phyloP scores from a whole-genome alignment of 2,113 vertebrate genomes.

The Parotia lawesii region DNA sequence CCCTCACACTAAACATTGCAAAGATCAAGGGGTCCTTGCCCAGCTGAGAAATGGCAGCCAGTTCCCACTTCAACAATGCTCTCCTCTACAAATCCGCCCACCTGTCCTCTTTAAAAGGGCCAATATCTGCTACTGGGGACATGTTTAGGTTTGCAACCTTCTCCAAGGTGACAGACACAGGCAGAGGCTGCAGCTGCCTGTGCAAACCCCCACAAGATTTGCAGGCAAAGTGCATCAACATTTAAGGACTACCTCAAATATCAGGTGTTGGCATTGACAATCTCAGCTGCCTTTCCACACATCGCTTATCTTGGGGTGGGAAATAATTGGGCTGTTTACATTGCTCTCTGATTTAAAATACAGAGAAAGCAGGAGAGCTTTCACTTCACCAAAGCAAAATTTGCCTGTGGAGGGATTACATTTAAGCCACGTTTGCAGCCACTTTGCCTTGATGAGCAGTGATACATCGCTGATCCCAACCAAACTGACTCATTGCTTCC shows the following conservation, averaged over 20 bases:
- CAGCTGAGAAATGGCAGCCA: neutral
- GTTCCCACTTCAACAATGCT: rapidly evolving
- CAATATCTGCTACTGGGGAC: neutral
- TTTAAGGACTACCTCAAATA: neutral
- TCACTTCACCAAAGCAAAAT: neutral
- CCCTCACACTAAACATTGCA: neutral
- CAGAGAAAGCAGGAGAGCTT: neutral
- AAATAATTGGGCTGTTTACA: slow-evolving; percentile 10
- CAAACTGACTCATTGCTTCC: neutral
- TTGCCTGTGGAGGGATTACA: neutral
- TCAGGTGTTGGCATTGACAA: rapidly evolving
- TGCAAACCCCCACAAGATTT: neutral
- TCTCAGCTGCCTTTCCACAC: neutral
- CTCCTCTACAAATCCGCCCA: neutral
- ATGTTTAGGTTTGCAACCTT: neutral
- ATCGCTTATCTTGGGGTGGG: neutral
- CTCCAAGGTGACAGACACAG: neutral
- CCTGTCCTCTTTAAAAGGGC: neutral
- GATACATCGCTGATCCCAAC: neutral
- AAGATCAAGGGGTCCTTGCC: neutral
- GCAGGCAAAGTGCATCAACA: neutral
- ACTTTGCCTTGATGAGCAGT: neutral
- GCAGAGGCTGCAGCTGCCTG: neutral
- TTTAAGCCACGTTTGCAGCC: neutral
- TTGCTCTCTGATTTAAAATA: neutral